phyloP scores from a whole-genome alignment of 1,140 invertebrate species.

The Gryon sp. region DNA sequence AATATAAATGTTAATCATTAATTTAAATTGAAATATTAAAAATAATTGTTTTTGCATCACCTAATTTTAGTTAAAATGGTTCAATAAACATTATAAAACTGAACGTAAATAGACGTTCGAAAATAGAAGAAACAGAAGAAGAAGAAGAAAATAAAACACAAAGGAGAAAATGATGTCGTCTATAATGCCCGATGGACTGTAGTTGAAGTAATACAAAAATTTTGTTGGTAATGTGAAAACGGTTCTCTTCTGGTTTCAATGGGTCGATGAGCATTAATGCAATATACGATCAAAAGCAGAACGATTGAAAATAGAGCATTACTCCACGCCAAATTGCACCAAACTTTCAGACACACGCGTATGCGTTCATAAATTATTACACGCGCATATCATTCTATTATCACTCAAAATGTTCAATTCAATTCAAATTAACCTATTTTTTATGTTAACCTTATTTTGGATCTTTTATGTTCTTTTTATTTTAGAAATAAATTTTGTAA shows the following conservation, averaged over 20 bases:
- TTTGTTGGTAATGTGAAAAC: conserved; percentile 28
- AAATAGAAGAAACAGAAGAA: no score
- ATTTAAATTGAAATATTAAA: no score
- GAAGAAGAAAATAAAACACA: not conserved
- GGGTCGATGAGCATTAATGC: conserved; percentile 40
- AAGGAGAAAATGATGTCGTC: conserved; percentile 1
- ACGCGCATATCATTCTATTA: not conserved
- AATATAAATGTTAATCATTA: no score
- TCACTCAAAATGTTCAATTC: no score
- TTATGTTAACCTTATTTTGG: no score
- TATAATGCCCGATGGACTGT: conserved; percentile 3
- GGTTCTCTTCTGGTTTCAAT: conserved; percentile 33
- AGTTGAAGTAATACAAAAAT: conserved; percentile 14
- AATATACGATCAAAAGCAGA: conserved; percentile 39
- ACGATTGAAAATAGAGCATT: conserved; percentile 35
- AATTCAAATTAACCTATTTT: no score
- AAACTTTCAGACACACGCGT: conserved; percentile 16
- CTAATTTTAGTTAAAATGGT: no score
- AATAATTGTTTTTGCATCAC: no score
- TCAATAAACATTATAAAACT: no score
- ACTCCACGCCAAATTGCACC: conserved; percentile 14
- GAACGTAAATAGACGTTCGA: no score
- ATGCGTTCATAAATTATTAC: conserved; percentile 11
- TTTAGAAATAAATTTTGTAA: no score
- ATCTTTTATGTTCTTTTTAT: no score